A percentile compares a stretch with the other conserved stretches of the same genome.
Conservation (phyloP, 1,140 invertebrate genomes). For the Drosophila willistoni region DNA sequence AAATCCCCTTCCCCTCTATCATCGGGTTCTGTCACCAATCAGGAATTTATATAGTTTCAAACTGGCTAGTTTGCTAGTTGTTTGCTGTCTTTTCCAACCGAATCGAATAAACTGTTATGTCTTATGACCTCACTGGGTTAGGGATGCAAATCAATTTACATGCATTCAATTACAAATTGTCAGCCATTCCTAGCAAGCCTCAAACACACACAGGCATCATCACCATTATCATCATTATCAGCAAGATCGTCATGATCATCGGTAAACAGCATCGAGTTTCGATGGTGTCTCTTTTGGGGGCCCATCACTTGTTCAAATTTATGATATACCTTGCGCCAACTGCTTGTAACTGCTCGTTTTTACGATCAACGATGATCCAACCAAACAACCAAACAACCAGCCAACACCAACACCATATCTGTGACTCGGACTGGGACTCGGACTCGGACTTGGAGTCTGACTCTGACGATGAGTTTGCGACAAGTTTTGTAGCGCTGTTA, state of each 20-base stretch:
- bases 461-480: constrained; percentile 34
- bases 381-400: neutral
- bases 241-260: neutral
- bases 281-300: constrained; percentile 23
- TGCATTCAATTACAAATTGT: constrained; percentile 81
- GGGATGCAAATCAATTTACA: constrained; percentile 77
- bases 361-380: constrained; percentile 6
- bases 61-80: constrained; percentile 40
- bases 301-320: constrained; percentile 51
- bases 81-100: constrained; percentile 13
- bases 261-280: constrained; percentile 26
- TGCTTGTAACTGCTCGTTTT: constrained; percentile 62
- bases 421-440: too few relatives aligned
- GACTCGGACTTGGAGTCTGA: too few relatives aligned
- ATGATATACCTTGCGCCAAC: constrained; percentile 47
- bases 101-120: constrained; percentile 32
- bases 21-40: constrained; percentile 15
- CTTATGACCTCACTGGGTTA: constrained; percentile 46
- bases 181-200: constrained; percentile 46
- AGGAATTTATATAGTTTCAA: constrained; percentile 57
- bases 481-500: constrained; percentile 76
- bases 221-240: neutral
- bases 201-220: neutral
- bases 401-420: neutral
- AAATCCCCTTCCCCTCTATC: constrained; percentile 23